phyloP scores from a whole-genome alignment of 2,113 vertebrate genomes.

The Albula goreensis region DNA sequence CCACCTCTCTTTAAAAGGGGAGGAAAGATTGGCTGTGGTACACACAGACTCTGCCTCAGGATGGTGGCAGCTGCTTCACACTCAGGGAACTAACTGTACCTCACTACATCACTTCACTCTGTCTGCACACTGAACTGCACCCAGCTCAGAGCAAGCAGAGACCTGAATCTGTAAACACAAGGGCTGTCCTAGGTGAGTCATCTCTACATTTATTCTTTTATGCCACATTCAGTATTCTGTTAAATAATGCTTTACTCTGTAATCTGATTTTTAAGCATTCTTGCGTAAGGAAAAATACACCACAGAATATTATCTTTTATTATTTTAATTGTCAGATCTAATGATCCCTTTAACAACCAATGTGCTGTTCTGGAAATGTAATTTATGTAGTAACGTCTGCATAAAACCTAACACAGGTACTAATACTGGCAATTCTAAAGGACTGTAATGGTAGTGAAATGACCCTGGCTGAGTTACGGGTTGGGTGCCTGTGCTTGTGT shows the following conservation, averaged over 20 bases:
- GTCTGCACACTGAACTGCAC: not conserved
- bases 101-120: not conserved
- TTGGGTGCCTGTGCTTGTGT: constrained; percentile 9
- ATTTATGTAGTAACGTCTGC: too few species aligned
- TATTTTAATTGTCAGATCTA: too few species aligned
- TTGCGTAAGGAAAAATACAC: too few species aligned
- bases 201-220: not conserved
- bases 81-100: constrained; percentile 43
- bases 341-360: too few species aligned
- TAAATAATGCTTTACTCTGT: not conserved
- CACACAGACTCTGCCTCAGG: constrained; percentile 42
- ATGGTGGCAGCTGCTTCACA: constrained; percentile 42
- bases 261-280: too few species aligned
- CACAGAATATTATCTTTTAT: too few species aligned
- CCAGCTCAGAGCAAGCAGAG: not conserved
- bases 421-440: too few species aligned
- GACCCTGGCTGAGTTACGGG: not conserved
- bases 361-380: too few species aligned
- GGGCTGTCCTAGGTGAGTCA: not conserved
- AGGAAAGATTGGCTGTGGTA: constrained; percentile 42
- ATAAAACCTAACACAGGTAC: too few species aligned
- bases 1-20: constrained; percentile 70
- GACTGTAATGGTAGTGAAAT: too few species aligned
- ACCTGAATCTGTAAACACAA: not conserved
- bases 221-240: not conserved